These are phyloP conservation scores for Sinocyclocheilus rhinocerous DNA, from an alignment of 2,113 vertebrate species.

Conservation along the genomic window DNA sequence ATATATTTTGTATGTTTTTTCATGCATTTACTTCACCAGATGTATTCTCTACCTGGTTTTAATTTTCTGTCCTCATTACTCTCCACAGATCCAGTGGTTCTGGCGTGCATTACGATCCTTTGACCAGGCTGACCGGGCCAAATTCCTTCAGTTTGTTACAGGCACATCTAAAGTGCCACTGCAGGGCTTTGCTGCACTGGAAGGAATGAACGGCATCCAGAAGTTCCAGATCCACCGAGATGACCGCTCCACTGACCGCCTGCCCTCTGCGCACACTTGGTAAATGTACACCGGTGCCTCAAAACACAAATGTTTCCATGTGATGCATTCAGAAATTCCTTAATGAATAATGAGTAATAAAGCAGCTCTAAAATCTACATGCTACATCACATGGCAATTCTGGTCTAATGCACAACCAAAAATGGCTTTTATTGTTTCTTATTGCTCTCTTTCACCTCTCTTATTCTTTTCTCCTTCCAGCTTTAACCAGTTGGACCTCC, in stretches of 20 bases:
- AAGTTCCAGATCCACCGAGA: slow-evolving; percentile 98
- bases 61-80: neutral
- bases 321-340: neutral
- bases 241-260: slow-evolving; percentile 92
- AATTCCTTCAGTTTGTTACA: slow-evolving; percentile 96
- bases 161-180: slow-evolving; percentile 96
- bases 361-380: neutral
- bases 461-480: slow-evolving; percentile 64
- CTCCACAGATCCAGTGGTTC: slow-evolving; percentile 93
- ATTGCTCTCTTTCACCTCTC: neutral
- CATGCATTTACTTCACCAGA: too few relatives aligned
- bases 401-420: too few relatives aligned
- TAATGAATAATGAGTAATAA: neutral
- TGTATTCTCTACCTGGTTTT: neutral
- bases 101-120: slow-evolving; percentile 95
- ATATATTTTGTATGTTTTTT: too few relatives aligned
- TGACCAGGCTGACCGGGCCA: slow-evolving; percentile 94
- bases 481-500: slow-evolving; percentile 97
- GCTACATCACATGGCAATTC: neutral
- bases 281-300: slow-evolving; percentile 62
- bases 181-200: slow-evolving; percentile 92
- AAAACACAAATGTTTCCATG: neutral
- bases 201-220: slow-evolving; percentile 98
- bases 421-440: too few relatives aligned
- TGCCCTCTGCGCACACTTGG: slow-evolving; percentile 97